Evolutionary conservation across 2,888 invertebrate species (phyloP).

Genomic region (Xestia xanthographa): DNA sequence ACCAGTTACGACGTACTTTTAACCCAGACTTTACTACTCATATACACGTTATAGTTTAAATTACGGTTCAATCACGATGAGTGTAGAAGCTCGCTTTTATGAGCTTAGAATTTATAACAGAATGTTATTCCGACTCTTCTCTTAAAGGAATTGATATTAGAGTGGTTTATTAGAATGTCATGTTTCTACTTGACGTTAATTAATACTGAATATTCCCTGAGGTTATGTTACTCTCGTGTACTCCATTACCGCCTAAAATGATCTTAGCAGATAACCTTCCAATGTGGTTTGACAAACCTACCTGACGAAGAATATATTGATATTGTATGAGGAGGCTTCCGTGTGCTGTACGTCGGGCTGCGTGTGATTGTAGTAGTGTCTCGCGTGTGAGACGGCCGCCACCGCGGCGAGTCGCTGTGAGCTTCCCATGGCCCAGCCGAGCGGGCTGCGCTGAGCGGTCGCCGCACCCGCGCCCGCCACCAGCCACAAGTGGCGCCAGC

Average conservation of each 20-base stretch:
- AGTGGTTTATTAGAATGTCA: conserved; percentile 9
- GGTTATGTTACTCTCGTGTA: conserved; percentile 8
- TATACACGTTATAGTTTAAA: conserved; percentile 65
- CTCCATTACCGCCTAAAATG: conserved; percentile 13
- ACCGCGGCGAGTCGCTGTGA: conserved; percentile 91
- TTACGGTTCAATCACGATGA: conserved; percentile 59
- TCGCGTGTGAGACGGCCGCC: conserved; percentile 87
- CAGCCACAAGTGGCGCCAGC: conserved; percentile 84
- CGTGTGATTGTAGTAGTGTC: conserved; percentile 87
- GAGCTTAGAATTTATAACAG: conserved; percentile 45
- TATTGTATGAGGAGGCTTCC: conserved; percentile 81
- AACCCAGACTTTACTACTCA: conserved; percentile 61
- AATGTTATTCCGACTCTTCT: conserved; percentile 25
- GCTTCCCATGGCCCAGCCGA: conserved; percentile 92
- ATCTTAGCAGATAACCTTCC: conserved; percentile 10
- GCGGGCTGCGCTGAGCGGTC: conserved; percentile 86
- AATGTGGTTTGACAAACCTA: conserved; percentile 30
- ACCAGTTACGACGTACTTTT: conserved; percentile 76
- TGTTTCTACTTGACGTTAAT: conserved; percentile 27
- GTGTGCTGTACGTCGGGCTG: conserved; percentile 82
- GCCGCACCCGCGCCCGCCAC: conserved; percentile 74
- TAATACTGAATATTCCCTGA: conserved; percentile 8
- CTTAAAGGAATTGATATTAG: conserved; percentile 25
- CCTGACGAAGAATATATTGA: conserved; percentile 94
- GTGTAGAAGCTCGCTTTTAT: conserved; percentile 50